Percentiles rank a stretch among this genome's conserved stretches.
Conservation (phyloP, 2,888 invertebrate species). For the Luffia ferchaultella region DNA sequence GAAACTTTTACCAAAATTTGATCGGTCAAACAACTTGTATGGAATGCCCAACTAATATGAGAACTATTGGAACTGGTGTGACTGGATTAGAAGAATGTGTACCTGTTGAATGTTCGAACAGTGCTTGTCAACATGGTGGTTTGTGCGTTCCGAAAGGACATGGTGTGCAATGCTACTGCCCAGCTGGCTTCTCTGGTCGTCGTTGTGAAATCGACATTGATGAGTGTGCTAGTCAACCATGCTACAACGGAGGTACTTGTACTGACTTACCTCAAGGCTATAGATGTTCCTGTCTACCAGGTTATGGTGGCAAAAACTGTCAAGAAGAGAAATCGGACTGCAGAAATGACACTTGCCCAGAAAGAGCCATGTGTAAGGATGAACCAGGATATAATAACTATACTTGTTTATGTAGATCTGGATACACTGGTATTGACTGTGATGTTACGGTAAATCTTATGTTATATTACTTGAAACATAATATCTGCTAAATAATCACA, state of each 20-base stretch:
- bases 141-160: slow-evolving; percentile 90
- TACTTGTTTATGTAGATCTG: slow-evolving; percentile 92
- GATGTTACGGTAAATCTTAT: slow-evolving; percentile 77
- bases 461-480: background rate
- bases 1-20: slow-evolving; percentile 89
- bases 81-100: slow-evolving; percentile 87
- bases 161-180: slow-evolving; percentile 90
- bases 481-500: background rate
- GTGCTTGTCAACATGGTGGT: slow-evolving; percentile 90
- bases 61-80: slow-evolving; percentile 82
- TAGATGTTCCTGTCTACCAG: slow-evolving; percentile 85
- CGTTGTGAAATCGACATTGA: slow-evolving; percentile 95
- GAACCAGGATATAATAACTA: slow-evolving; percentile 88
- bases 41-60: slow-evolving; percentile 92
- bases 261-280: slow-evolving; percentile 93
- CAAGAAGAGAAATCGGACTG: slow-evolving; percentile 94
- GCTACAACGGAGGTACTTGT: slow-evolving; percentile 92
- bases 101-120: slow-evolving; percentile 86
- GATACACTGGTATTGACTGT: slow-evolving; percentile 93
- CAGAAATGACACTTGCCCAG: slow-evolving; percentile 89
- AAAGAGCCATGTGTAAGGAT: slow-evolving; percentile 97
- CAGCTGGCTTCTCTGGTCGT: slow-evolving; percentile 92
- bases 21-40: slow-evolving; percentile 86
- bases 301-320: slow-evolving; percentile 93
- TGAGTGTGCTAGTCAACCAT: slow-evolving; percentile 93